Base-by-base conservation (phyloP, 2,888 invertebrate genomes). In the Rhagium mordax region DNA sequence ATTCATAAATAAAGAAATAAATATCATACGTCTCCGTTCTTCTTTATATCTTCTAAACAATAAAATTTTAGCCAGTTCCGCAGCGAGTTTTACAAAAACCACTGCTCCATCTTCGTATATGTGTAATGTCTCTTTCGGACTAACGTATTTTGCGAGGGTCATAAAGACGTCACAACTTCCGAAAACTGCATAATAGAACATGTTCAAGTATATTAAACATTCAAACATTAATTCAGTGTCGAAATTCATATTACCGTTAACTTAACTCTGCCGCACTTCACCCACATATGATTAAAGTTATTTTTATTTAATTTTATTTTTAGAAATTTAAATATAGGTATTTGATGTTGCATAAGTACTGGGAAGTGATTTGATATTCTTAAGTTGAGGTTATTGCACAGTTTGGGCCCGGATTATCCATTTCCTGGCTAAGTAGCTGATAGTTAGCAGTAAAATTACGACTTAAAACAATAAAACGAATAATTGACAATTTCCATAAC, bases 141-240 rank as follows among this genome's bases (percentile, higher is more conserved):
- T 72, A 49, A 71, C 65, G 71, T 81, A 82, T 68, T 83, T 83
- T 0, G 82, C 81, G 3, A 78, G 74, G 1, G 81, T 79, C 78
- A 83, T 80, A 13, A 80, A 77, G 7, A 77, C 74, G 57, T 82
- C 80, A 60, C 82, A 82, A n/a, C 74, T 79, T 24, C 78, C 77
- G 53, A 83, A 82, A 41, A 83, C 79, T 7, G 81, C 80, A 68
- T 79, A 83, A 72, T 82, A 82, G 65, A 78, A 82, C 27, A 77
- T 72, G 70, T 83, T 83, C 16, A 83, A 66, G 72, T 83, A 82
- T 27, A 83, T 81, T 7, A 83, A 76, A 68, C 83, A 83, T 71
- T 83, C 83, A 71, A 83, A 82, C 82, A 83, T 81, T 18, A 83
- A 62, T 71, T 83, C 83, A 0, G 80, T 78, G 72, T 83, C 82